Percentiles rank a stretch among this genome's conserved stretches.
Conservation (phyloP, 1,140 invertebrate species). For the Plutomurus gul region DNA sequence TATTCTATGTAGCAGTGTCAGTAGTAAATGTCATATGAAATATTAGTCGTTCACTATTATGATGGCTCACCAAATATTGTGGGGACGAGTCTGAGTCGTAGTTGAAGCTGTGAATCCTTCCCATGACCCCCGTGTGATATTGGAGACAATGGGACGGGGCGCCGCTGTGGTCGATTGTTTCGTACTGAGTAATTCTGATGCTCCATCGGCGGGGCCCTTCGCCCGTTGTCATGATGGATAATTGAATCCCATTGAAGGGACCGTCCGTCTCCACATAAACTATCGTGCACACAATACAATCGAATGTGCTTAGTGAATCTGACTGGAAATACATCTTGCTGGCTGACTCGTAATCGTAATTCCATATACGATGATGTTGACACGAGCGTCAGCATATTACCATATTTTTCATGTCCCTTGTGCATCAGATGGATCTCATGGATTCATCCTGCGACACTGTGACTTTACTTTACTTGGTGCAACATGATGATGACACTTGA, state of each 20-base stretch:
- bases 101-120: constrained; percentile 72
- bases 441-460: too few species aligned
- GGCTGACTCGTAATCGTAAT: not conserved
- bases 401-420: too few species aligned
- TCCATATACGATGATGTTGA: constrained; percentile 19
- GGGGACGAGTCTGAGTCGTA: constrained; percentile 61
- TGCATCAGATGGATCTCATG: too few species aligned
- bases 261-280: constrained; percentile 73
- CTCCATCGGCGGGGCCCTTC: constrained; percentile 62
- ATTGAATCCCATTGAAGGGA: constrained; percentile 64
- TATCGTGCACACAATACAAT: constrained; percentile 58
- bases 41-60: too few species aligned
- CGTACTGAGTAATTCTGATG: constrained; percentile 67
- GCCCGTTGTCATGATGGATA: constrained; percentile 67
- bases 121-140: constrained; percentile 66
- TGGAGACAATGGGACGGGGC: constrained; percentile 71
- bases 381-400: too few species aligned
- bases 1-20: too few species aligned
- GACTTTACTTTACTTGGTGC: too few species aligned
- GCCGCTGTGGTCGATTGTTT: constrained; percentile 57
- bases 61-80: constrained; percentile 45
- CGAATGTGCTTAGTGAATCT: not conserved
- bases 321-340: not conserved
- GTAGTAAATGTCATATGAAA: too few species aligned
- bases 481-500: too few species aligned